Evolutionary conservation across 1,140 invertebrate genomes (phyloP).

Genomic region (Eufriesea mexicana): DNA sequence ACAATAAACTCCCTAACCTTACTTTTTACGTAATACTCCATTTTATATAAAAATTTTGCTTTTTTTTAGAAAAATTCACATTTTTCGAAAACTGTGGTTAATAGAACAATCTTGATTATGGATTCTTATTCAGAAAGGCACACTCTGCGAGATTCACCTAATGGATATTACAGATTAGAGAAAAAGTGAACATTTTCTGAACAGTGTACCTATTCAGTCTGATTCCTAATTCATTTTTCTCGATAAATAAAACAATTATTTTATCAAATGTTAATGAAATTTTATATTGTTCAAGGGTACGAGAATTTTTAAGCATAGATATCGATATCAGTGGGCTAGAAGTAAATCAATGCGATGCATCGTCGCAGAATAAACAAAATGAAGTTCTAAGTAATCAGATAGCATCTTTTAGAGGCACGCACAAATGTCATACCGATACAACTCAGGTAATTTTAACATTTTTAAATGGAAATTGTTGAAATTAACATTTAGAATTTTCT

Average conservation of each 20-base stretch:
- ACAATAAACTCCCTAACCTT: too few species aligned
- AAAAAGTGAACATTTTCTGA: too few species aligned
- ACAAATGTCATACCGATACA: conserved; percentile 91
- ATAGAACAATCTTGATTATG: too few species aligned
- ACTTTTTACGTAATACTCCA: too few species aligned
- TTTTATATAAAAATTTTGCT: too few species aligned
- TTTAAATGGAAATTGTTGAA: too few species aligned
- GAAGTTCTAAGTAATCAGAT: conserved; percentile 80
- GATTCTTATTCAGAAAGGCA: too few species aligned
- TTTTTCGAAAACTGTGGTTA: too few species aligned
- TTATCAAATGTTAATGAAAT: neutral
- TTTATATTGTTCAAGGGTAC: conserved; percentile 81
- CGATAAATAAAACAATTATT: neutral
- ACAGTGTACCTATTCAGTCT: neutral
- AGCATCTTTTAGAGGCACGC: conserved; percentile 89
- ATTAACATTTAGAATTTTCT: neutral
- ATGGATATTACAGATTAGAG: too few species aligned
- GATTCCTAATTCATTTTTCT: neutral
- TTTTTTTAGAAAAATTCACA: too few species aligned
- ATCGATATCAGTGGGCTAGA: conserved; percentile 91
- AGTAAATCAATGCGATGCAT: conserved; percentile 92
- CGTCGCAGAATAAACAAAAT: conserved; percentile 17
- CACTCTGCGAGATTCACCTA: too few species aligned
- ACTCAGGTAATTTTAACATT: conserved; percentile 83
- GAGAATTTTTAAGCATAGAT: conserved; percentile 91